These are phyloP conservation scores for Drosophila rufa DNA, from an alignment of 1,140 invertebrate species.

Conservation along the genomic window DNA sequence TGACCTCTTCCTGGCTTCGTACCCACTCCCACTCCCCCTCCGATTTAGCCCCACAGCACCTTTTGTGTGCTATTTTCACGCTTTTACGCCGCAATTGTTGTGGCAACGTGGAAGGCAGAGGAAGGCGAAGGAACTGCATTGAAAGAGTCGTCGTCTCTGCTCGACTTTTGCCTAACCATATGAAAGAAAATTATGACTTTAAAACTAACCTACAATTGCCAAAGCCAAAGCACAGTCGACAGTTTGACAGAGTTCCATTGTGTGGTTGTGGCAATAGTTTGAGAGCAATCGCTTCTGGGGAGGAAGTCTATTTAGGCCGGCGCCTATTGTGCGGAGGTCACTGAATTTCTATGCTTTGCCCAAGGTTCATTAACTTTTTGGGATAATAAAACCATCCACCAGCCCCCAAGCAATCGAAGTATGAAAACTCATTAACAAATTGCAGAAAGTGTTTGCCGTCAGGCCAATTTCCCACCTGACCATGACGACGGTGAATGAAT, in stretches of 20 bases:
- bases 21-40: not conserved
- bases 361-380: constrained; percentile 71
- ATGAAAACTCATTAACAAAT: constrained; percentile 77
- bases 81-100: constrained; percentile 81
- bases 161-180: constrained; percentile 51
- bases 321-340: constrained; percentile 71
- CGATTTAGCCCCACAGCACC: constrained; percentile 20
- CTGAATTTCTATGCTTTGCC: constrained; percentile 54
- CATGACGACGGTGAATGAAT: constrained; percentile 61
- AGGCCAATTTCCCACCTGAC: constrained; percentile 59
- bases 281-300: constrained; percentile 41
- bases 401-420: constrained; percentile 20
- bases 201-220: constrained; percentile 74
- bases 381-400: constrained; percentile 1
- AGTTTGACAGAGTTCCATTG: constrained; percentile 44
- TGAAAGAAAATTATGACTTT: constrained; percentile 73
- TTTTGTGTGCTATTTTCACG: constrained; percentile 72
- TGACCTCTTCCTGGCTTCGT: constrained; percentile 43
- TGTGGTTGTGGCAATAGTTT: constrained; percentile 57
- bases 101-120: constrained; percentile 33
- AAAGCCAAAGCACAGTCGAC: constrained; percentile 21
- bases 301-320: constrained; percentile 67
- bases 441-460: constrained; percentile 59
- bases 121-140: constrained; percentile 52
- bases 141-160: constrained; percentile 25